These are phyloP conservation scores for Myrmecobius fasciatus DNA, from an alignment of 2,113 vertebrate genomes.

Conservation along the genomic window DNA sequence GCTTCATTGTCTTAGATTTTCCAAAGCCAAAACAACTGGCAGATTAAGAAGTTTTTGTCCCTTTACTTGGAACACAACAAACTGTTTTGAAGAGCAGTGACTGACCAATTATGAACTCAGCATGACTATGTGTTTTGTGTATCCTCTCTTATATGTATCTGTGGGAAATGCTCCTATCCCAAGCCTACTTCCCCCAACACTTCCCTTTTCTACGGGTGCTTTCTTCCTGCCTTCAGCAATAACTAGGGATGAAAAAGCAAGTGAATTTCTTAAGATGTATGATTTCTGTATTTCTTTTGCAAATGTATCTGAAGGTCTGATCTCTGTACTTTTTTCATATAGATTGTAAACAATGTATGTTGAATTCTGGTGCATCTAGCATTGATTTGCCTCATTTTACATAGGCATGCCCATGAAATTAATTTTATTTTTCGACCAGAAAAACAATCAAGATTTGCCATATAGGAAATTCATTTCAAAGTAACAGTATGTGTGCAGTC, in stretches of 20 bases:
- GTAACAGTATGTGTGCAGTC: not conserved
- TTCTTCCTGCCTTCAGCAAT: not conserved
- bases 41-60: not conserved
- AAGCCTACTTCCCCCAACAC: not conserved
- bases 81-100: not conserved
- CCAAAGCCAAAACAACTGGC: not conserved
- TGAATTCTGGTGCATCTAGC: not conserved
- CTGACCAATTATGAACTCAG: not conserved
- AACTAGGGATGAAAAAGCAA: not conserved
- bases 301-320: not conserved
- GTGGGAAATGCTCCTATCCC: not conserved
- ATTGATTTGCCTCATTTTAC: not conserved
- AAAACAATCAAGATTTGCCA: not conserved
- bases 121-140: not conserved
- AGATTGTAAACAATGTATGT: not conserved
- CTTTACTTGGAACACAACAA: not conserved
- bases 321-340: not conserved
- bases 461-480: not conserved
- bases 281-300: not conserved
- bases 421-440: not conserved
- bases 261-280: not conserved
- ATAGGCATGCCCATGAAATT: not conserved
- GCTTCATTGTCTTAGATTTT: not conserved
- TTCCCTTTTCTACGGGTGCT: not conserved
- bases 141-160: not conserved